Base-by-base conservation (phyloP, 1,140 invertebrate species). In the Diorhabda carinulata region DNA sequence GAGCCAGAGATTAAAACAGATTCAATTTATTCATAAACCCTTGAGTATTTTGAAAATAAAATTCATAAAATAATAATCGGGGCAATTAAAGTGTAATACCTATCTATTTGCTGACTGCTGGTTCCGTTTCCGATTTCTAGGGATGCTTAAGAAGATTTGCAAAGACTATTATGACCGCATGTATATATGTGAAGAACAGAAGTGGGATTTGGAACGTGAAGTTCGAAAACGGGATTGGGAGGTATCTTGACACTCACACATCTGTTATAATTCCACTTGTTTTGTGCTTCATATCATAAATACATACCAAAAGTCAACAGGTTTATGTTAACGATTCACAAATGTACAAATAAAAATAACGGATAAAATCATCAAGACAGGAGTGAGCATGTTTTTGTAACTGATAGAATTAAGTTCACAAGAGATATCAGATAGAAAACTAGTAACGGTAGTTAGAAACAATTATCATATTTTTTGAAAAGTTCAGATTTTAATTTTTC, bases 181-280 rank as follows among this genome's bases (percentile, higher is more conserved):
- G 87, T 92, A 91, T 88, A 87, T 92, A 86, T 95, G 96, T 88
- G 96, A 98, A 88, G 92, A 94, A 87, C 95, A 97, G 87, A 97
- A 98, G 89, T 98, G 96, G 92, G 96, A 98, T 92, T 95, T 98
- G 92, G 96, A 98, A 91, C 92, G 94, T 88, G 94, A 97, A 91
- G 95, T 98, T 86, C 90, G 93, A 87, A 96, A 95, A 89, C 95
- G 94, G 90, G 95, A 98, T 88, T 95, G 91, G 86, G 95, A 98
- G 94, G 95, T 97, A 93, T 89, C 86, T 84, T 85, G 74, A 67
- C 57, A 60, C 25, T 58, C 58, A 67, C 47, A 68, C 42, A 57
- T 61, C 43, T 62, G 60, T 65, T 47, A n/a, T 43, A 41, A 65
- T 67, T 67, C 9, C 57, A 67, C 47, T 58, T 67, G 63, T 72